These are phyloP conservation scores for Papilio glaucus DNA, from an alignment of 1,140 invertebrate genomes.

Conservation along the genomic window DNA sequence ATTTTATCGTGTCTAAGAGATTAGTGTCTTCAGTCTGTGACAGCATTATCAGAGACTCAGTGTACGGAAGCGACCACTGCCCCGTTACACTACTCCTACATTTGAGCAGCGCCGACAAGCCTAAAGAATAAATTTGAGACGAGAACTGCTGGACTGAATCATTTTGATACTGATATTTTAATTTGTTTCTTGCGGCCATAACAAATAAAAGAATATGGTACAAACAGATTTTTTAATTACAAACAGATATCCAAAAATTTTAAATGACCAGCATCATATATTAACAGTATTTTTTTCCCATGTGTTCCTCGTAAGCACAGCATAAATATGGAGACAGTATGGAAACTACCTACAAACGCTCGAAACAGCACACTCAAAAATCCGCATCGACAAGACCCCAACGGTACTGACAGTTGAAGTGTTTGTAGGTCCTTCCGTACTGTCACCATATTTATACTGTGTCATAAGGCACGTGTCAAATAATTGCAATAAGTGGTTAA, in stretches of 20 bases:
- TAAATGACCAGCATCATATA: constrained; percentile 9
- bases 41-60: constrained; percentile 88
- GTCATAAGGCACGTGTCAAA: constrained; percentile 29
- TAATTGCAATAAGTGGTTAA: constrained; percentile 40
- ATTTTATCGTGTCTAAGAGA: constrained; percentile 94
- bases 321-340: too few relatives aligned
- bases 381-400: too few relatives aligned
- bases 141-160: constrained; percentile 3
- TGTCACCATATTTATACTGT: too few relatives aligned
- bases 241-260: neutral
- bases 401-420: too few relatives aligned
- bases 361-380: too few relatives aligned
- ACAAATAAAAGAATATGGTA: constrained; percentile 14
- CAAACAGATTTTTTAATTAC: constrained; percentile 7
- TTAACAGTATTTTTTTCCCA: neutral
- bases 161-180: constrained; percentile 24
- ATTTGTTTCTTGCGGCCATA: constrained; percentile 26
- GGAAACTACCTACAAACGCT: too few relatives aligned
- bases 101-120: constrained; percentile 70
- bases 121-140: constrained; percentile 61
- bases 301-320: neutral
- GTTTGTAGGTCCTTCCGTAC: too few relatives aligned
- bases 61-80: constrained; percentile 95
- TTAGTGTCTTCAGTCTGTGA: constrained; percentile 91
- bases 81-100: constrained; percentile 89